Conservation (phyloP, 2,888 invertebrate genomes). For the Lumbricus terrestris region DNA sequence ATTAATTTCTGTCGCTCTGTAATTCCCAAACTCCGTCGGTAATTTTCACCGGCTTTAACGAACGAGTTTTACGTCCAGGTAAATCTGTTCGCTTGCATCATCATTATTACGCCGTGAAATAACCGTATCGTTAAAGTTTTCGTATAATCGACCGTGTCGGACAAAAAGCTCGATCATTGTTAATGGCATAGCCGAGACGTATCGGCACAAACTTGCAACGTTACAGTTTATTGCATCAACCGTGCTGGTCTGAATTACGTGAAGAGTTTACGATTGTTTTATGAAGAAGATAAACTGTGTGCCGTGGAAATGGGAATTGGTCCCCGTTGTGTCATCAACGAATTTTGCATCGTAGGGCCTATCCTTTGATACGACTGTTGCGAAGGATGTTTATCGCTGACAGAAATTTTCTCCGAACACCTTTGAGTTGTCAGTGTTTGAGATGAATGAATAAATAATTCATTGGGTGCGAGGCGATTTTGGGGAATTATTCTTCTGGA, state of each 20-base stretch:
- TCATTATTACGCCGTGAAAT: background rate
- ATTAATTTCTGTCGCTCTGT: background rate
- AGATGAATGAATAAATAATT: background rate
- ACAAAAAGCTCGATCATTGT: background rate
- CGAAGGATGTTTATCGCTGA: background rate
- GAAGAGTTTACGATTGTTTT: background rate
- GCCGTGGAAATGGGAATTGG: background rate
- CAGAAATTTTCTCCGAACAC: background rate
- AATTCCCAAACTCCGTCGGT: background rate
- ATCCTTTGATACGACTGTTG: background rate
- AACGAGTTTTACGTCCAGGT: conserved; percentile 3
- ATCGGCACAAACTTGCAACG: background rate
- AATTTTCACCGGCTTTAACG: background rate
- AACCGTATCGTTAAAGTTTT: background rate
- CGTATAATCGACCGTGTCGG: background rate
- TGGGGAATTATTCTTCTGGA: background rate
- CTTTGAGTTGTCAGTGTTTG: background rate
- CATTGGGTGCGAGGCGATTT: background rate
- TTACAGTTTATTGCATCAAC: background rate
- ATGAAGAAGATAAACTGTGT: background rate
- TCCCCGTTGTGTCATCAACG: background rate
- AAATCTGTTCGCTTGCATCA: background rate
- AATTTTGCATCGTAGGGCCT: background rate
- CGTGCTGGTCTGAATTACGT: background rate
- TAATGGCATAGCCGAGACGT: background rate